Evolutionary conservation across 2,113 vertebrate genomes (phyloP).

Genomic region (Labeo rohita): DNA sequence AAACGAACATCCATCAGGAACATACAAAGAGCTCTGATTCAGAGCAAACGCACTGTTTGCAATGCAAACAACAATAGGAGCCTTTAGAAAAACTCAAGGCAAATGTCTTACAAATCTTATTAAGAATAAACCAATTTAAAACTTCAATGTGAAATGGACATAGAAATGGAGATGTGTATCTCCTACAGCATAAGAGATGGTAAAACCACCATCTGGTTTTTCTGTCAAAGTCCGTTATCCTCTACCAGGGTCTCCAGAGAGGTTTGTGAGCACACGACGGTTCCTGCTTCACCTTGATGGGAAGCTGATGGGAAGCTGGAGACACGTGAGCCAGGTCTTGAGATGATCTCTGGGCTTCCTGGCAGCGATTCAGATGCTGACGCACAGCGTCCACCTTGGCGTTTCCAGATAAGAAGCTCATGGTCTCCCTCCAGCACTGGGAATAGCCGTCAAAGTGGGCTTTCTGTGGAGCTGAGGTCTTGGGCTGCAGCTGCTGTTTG

Average conservation of each 20-base stretch:
- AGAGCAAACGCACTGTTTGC: constrained; percentile 39
- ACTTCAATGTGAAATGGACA: constrained; percentile 53
- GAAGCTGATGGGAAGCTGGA: constrained; percentile 14
- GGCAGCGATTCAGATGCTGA: constrained; percentile 46
- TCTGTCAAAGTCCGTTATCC: constrained; percentile 24
- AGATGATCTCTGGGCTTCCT: constrained; percentile 42
- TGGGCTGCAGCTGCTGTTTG: constrained; percentile 63
- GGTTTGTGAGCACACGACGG: constrained; percentile 22
- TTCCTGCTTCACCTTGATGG: constrained; percentile 62
- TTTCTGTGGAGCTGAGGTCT: constrained; percentile 55
- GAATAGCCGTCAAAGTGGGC: constrained; percentile 73
- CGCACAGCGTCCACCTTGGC: constrained; percentile 66
- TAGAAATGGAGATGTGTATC: constrained; percentile 53
- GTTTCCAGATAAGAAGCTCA: constrained; percentile 76
- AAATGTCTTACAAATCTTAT: neutral
- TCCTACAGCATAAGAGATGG: constrained; percentile 55
- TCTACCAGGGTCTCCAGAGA: constrained; percentile 83
- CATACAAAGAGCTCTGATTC: constrained; percentile 44
- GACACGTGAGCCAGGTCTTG: neutral
- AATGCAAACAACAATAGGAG: constrained; percentile 25
- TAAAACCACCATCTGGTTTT: constrained; percentile 54
- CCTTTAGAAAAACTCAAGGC: neutral
- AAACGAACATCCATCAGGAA: constrained; percentile 38
- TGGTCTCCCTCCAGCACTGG: constrained; percentile 43
- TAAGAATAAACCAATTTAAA: neutral